Percentiles rank a stretch among this genome's conserved stretches.
phyloP scores from a whole-genome alignment of 2,113 vertebrate genomes.

The Eurypyga helias region DNA sequence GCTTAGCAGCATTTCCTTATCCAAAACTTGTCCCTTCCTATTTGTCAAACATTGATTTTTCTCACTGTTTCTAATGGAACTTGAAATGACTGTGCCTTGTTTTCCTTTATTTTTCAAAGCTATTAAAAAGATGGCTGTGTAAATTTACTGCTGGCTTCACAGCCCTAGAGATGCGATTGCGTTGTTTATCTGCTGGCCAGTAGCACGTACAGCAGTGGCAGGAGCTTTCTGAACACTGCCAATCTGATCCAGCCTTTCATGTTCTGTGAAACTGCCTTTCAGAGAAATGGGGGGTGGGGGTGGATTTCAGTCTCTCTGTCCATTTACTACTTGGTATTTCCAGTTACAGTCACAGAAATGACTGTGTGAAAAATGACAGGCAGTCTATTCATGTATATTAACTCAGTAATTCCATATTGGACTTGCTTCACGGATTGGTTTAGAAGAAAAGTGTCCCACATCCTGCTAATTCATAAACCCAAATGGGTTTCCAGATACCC shows the following conservation, averaged over 20 bases:
- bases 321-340: conserved; percentile 3
- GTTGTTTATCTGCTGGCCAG: conserved; percentile 36
- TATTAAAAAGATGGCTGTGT: conserved; percentile 5
- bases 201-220: background rate
- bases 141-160: conserved; percentile 32
- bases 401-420: background rate
- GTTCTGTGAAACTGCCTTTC: background rate
- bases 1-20: background rate
- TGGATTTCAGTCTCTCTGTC: background rate
- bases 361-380: background rate
- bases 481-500: background rate
- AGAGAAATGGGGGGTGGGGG: background rate
- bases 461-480: background rate
- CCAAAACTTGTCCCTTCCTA: background rate
- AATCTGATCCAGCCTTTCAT: background rate
- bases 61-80: conserved; percentile 29
- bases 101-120: conserved; percentile 36
- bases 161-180: background rate
- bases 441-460: background rate
- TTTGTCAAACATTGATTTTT: conserved; percentile 42
- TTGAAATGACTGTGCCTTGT: conserved; percentile 7
- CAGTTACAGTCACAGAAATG: background rate
- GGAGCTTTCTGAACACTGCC: background rate
- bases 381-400: background rate
- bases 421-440: background rate